Evolutionary conservation across 2,797 vertebrate genomes (phyloP).

Genomic region (Rousettus madagascariensis): DNA sequence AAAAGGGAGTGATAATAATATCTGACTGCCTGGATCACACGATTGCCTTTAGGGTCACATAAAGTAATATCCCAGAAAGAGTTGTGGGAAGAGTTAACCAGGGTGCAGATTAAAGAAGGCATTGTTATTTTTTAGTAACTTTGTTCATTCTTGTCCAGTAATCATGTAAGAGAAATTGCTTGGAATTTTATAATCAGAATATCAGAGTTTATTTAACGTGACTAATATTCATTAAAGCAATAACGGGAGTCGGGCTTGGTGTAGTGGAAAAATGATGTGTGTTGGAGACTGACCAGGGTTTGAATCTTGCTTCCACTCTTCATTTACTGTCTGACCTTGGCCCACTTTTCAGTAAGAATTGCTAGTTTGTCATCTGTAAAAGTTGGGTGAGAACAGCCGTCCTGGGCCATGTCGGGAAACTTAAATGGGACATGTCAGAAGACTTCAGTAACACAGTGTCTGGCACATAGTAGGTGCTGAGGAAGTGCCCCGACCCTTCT

Average conservation of each 20-base stretch:
- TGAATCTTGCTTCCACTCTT: conserved; percentile 51
- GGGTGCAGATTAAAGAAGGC: conserved; percentile 44
- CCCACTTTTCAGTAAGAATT: neutral
- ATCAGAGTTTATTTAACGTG: conserved; percentile 75
- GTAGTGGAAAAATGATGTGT: conserved; percentile 56
- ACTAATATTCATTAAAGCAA: conserved; percentile 73
- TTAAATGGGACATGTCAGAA: neutral
- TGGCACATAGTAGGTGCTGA: conserved; percentile 11
- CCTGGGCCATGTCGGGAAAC: neutral
- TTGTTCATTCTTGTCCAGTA: conserved; percentile 68
- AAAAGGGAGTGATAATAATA: conserved; percentile 23
- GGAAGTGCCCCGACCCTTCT: neutral
- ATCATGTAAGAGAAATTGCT: conserved; percentile 65
- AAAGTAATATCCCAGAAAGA: conserved; percentile 49
- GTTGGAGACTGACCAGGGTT: conserved; percentile 50
- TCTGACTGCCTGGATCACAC: neutral
- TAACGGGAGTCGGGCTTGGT: conserved; percentile 54
- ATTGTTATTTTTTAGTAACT: conserved; percentile 60
- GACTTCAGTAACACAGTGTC: neutral
- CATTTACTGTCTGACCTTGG: conserved; percentile 20
- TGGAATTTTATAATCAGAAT: conserved; percentile 77
- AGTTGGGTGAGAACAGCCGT: conserved; percentile 21
- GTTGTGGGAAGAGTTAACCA: conserved; percentile 67
- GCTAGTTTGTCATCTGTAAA: conserved; percentile 9
- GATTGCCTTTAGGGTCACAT: conserved; percentile 1